These are phyloP conservation scores for Platysternon megacephalum DNA, from an alignment of 2,113 vertebrate genomes.

Conservation along the genomic window DNA sequence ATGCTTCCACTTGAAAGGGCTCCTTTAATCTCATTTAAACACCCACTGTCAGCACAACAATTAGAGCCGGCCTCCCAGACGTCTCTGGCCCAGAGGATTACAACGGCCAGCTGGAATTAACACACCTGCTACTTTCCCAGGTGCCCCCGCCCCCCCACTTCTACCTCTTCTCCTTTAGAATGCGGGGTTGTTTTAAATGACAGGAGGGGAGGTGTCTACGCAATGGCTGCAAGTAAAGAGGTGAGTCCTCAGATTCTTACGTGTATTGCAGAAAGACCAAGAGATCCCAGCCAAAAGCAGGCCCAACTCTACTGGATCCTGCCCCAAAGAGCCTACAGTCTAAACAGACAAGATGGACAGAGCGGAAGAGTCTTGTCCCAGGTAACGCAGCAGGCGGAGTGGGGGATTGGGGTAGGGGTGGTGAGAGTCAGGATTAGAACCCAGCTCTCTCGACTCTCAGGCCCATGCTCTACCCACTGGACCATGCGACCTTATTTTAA, in stretches of 20 bases:
- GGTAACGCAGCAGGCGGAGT: too few relatives aligned
- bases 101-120: neutral
- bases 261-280: neutral
- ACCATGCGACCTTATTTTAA: too few relatives aligned
- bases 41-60: constrained; percentile 21
- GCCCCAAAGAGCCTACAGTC: neutral
- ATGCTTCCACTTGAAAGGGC: constrained; percentile 18
- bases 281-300: accelerated
- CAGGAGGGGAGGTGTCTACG: neutral
- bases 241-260: neutral
- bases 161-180: neutral
- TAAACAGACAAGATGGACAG: neutral
- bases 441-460: neutral
- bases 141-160: neutral
- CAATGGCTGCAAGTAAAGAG: neutral
- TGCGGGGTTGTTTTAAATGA: accelerated
- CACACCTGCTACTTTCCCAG: neutral
- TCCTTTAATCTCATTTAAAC: constrained; percentile 51
- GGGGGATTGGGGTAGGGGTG: accelerated
- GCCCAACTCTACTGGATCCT: too few relatives aligned
- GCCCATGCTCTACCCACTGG: neutral
- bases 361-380: neutral
- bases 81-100: neutral
- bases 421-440: neutral
- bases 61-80: neutral